A percentile compares a stretch with the other conserved stretches of the same genome.
phyloP scores from a whole-genome alignment of 2,113 vertebrate genomes.

The Anseranas semipalmata region DNA sequence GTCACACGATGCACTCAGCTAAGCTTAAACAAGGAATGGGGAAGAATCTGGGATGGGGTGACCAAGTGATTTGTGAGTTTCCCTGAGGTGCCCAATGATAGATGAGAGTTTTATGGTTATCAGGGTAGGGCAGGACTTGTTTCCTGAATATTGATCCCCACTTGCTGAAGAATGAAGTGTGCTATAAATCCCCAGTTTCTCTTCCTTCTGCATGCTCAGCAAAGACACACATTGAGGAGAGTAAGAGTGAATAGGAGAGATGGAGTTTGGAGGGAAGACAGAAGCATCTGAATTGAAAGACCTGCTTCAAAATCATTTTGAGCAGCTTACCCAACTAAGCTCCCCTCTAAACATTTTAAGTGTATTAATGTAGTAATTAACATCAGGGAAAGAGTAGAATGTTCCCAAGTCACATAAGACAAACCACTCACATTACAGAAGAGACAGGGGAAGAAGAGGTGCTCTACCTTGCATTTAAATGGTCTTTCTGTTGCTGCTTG shows the following conservation, averaged over 20 bases:
- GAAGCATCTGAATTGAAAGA: not conserved
- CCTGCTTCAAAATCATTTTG: conserved; percentile 33
- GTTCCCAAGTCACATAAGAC: not conserved
- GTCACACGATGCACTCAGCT: not conserved
- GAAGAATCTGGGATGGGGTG: not conserved
- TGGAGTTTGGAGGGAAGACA: not conserved
- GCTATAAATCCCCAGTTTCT: conserved; percentile 66
- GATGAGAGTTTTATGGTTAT: conserved; percentile 68
- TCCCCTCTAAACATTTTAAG: conserved; percentile 5
- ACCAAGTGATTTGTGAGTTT: conserved; percentile 8
- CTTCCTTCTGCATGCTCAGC: conserved; percentile 56
- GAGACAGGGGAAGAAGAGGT: conserved; percentile 28
- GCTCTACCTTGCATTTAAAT: not conserved
- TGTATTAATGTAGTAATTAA: conserved; percentile 65
- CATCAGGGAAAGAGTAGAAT: not conserved
- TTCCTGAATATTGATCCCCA: conserved; percentile 71
- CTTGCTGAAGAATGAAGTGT: conserved; percentile 66
- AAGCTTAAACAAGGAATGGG: not conserved
- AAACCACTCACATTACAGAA: conserved; percentile 22
- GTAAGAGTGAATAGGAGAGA: not conserved
- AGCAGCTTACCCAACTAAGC: not conserved
- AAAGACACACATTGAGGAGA: not conserved
- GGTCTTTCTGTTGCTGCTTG: not conserved
- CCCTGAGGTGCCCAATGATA: conserved; percentile 48
- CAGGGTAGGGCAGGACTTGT: conserved; percentile 59